A percentile compares a stretch with the other conserved stretches of the same genome.
phyloP scores from a whole-genome alignment of 2,113 vertebrate genomes.

The Corvus moneduloides region DNA sequence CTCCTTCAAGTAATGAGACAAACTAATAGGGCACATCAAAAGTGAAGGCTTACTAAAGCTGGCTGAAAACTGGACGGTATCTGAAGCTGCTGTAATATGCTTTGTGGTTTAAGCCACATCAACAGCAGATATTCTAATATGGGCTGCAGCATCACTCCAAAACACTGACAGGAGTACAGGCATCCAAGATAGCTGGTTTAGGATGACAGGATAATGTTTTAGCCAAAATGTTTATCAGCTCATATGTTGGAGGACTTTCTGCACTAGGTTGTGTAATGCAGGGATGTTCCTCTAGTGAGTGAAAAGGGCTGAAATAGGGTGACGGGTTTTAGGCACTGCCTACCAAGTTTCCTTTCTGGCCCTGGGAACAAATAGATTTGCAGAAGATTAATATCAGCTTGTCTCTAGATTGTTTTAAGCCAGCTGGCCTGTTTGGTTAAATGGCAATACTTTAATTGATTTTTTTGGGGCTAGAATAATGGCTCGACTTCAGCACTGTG shows the following conservation, averaged over 20 bases:
- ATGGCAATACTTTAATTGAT: background rate
- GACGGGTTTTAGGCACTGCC: background rate
- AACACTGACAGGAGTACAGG: background rate
- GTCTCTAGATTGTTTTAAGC: background rate
- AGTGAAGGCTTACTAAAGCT: background rate
- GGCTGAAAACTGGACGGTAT: background rate
- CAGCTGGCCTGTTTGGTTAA: background rate
- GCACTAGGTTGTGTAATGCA: background rate
- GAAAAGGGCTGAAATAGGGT: background rate
- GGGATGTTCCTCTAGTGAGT: background rate
- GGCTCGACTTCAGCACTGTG: background rate
- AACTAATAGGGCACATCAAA: background rate
- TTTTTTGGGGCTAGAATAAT: background rate
- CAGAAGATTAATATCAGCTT: background rate
- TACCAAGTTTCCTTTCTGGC: background rate
- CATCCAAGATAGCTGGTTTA: background rate
- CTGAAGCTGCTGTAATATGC: background rate
- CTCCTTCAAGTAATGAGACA: background rate
- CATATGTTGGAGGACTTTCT: background rate
- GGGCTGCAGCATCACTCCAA: background rate
- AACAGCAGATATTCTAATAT: background rate
- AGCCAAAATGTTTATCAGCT: background rate
- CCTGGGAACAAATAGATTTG: background rate
- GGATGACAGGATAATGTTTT: background rate
- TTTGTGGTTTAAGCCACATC: background rate